Evolutionary conservation across 92 coral and sea anemone species (phyloP), one percentile per base, ranked within the genome.

Genomic region (Umimayanthus kanabou): DNA sequence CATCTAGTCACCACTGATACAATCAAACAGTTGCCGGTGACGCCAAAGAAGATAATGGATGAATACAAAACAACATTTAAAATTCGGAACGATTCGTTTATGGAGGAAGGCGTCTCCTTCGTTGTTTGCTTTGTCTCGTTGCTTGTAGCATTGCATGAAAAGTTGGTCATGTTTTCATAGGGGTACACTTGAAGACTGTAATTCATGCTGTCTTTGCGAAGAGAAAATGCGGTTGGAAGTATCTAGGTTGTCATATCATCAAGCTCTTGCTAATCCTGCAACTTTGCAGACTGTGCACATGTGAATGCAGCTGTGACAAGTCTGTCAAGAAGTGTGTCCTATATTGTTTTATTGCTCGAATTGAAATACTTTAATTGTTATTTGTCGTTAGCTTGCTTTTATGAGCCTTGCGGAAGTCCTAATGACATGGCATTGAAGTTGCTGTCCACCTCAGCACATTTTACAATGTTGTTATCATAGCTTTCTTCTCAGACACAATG

Each of bases 11-110:
- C 81, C 2, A 85, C 89, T 22, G 82, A 72, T 11, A 90, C 69
- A 39, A 93, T 88, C 39, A 93, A 77, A 26, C 88, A 49, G 64
- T 93, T 93, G 15, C 95, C 95, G 10, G 80, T 67, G 22, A 93
- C 80, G 84, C 95, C 95, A 40, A 81, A 66, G 15, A 91, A 58
- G 80, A 91, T 80, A 65, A 91, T 80, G 47, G 26, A 47, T 4
- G 87, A 78, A 74, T 85, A 91, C 73, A 88, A 26, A 26, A 33
- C 40, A 14, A 75, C 79, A 30, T 85, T 75, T 5, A 91, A 26
- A 77, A 65, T 26, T 23, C 80, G 30, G 22, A 66, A 39, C 11
- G 72, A 57, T 8, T 67, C 6, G 40, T 73, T 23, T 15, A 33
- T 29, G n/a, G 78, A 18, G 16, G 78, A 5, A 73, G 79, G 15